Evolutionary conservation across 2,113 vertebrate species (phyloP).

Genomic region (Panthera leo): DNA sequence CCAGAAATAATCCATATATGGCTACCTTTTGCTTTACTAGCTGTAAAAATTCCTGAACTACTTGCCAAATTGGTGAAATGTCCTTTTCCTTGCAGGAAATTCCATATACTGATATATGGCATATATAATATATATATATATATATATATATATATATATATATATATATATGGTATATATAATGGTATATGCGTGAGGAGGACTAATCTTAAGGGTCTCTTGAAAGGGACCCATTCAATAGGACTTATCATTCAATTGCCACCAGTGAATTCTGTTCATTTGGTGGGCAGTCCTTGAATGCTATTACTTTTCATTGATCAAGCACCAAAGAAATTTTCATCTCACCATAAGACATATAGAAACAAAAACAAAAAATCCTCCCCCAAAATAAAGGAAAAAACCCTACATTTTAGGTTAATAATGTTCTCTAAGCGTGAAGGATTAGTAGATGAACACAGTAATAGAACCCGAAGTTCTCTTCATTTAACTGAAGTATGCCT

Average conservation of each 20-base stretch:
- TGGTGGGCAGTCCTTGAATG: background rate
- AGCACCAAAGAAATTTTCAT: background rate
- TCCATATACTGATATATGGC: background rate
- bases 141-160: too few species aligned
- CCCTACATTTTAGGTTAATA: background rate
- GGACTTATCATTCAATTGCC: background rate
- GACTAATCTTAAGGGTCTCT: background rate
- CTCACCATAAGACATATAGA: background rate
- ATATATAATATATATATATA: too few species aligned
- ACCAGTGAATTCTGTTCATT: background rate
- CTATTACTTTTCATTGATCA: background rate
- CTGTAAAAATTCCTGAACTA: constrained; percentile 27
- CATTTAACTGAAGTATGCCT: background rate
- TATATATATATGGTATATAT: too few species aligned
- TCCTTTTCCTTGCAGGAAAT: background rate
- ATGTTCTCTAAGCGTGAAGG: background rate
- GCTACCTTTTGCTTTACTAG: constrained; percentile 41
- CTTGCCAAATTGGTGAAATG: background rate
- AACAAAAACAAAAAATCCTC: background rate
- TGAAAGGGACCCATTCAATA: background rate
- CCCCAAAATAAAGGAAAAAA: background rate
- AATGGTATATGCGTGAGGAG: background rate
- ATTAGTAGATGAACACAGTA: background rate
- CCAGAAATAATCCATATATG: constrained; percentile 11
- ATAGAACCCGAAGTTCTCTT: background rate